These are phyloP conservation scores for Pediacus dermestoides DNA, from an alignment of 2,888 invertebrate species.

Conservation along the genomic window DNA sequence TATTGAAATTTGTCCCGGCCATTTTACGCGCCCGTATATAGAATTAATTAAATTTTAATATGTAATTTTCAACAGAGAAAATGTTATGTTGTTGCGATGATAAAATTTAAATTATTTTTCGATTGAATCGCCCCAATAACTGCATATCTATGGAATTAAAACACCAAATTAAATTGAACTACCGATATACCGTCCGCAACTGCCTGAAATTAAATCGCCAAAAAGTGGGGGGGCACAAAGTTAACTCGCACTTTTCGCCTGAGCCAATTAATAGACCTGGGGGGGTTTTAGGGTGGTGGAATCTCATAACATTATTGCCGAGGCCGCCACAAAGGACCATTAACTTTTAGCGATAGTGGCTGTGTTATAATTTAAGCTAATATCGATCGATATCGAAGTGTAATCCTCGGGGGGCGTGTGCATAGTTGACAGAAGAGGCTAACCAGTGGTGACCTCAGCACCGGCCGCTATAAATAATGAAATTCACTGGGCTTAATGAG, in stretches of 20 bases:
- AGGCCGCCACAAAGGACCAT: slow-evolving; percentile 40
- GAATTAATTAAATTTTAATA: slow-evolving; percentile 33
- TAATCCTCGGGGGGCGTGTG: slow-evolving; percentile 28
- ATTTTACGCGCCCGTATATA: slow-evolving; percentile 11
- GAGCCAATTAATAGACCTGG: too few relatives aligned
- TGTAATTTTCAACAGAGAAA: slow-evolving; percentile 24
- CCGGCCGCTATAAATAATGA: slow-evolving; percentile 33
- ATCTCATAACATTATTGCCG: slow-evolving; percentile 38
- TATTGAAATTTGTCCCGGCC: too few relatives aligned
- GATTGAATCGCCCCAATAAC: slow-evolving; percentile 29
- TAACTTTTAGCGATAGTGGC: slow-evolving; percentile 39
- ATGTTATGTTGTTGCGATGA: slow-evolving; percentile 21
- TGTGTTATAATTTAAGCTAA: slow-evolving; percentile 35
- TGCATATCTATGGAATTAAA: slow-evolving; percentile 28
- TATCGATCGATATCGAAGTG: slow-evolving; percentile 34
- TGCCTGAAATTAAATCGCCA: too few relatives aligned
- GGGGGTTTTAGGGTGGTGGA: too few relatives aligned
- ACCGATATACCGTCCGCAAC: too few relatives aligned
- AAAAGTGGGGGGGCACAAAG: too few relatives aligned
- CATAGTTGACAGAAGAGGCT: slow-evolving; percentile 32
- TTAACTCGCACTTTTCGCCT: too few relatives aligned
- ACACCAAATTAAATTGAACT: slow-evolving; percentile 27
- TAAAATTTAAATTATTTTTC: slow-evolving; percentile 35
- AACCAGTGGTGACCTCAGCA: slow-evolving; percentile 30
- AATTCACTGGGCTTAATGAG: slow-evolving; percentile 36